Base-by-base conservation (phyloP, 2,797 vertebrate species). In the Octomys mimax region DNA sequence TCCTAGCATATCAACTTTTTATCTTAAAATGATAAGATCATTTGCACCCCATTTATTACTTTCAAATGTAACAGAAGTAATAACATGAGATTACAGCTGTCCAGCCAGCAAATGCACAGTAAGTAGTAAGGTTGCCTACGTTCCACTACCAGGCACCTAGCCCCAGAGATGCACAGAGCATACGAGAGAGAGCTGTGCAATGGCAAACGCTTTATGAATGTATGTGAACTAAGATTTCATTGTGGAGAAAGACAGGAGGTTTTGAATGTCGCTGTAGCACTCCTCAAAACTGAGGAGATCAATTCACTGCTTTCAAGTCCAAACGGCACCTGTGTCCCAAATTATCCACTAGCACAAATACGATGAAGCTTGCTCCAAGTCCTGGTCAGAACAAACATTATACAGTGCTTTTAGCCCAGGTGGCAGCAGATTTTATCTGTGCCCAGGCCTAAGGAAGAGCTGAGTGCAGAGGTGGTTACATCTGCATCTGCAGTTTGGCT, bases 241-340 rank as follows among this genome's bases (percentile, higher is more conserved):
- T 96, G 92, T 86, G 66, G 85, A 92, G 31, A 49, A 95, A 96
- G 80, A 95, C 0, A 2, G 54, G 26, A 77, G 39, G 81, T 95
- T 94, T 96, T 92, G 95, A 83, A 93, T 97, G 77, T 90, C 96
- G 97, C 87, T 93, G 18, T 46, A 83, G 85, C 62, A 9, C 22
- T 24, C 7, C 59, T 61, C 62, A 97, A 93, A 96, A 94, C 54
- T 78, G 88, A 33, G 64, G 70, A 88, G 82, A 85, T 49, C 75
- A 96, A 94, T 89, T 95, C 88, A 96, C 92, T 77, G 90, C 79
- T 95, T 94, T 96, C 83, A 83, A 92, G 26, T 92, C 93, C 80
- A 89, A 70, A 92, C 84, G 95, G 96, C 97, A 98, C 97, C 98
- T 98, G 98, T 96, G 98, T 91, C 97, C 92, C 97, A 97, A 98